Evolutionary conservation across 2,113 vertebrate genomes (phyloP).

Genomic region (Notothenia rossii): DNA sequence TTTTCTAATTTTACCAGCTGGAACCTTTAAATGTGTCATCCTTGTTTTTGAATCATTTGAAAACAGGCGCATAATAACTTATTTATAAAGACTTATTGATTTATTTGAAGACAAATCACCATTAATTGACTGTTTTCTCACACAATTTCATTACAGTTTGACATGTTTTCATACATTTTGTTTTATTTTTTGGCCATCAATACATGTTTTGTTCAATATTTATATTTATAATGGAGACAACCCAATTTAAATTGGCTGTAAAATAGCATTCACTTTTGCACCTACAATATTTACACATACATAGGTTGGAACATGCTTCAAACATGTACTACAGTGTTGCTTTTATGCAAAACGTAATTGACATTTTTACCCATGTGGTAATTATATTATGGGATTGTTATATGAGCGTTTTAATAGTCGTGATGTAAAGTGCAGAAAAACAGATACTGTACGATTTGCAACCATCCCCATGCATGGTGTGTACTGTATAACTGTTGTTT

Average conservation of each 20-base stretch:
- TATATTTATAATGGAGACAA: not conserved
- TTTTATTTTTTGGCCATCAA: not conserved
- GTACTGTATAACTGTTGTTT: constrained; percentile 23
- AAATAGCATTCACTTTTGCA: not conserved
- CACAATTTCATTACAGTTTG: not conserved
- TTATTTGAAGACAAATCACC: not conserved
- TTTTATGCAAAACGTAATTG: too few relatives aligned
- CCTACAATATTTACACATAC: not conserved
- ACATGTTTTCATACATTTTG: not conserved
- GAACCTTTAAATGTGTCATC: not conserved
- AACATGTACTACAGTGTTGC: not conserved
- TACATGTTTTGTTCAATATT: not conserved
- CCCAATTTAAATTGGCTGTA: not conserved
- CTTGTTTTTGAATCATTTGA: not conserved
- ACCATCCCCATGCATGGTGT: constrained; percentile 5
- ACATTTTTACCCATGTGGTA: not conserved
- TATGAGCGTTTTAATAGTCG: not conserved
- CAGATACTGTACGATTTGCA: not conserved
- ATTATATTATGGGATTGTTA: not conserved
- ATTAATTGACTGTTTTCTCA: too few relatives aligned
- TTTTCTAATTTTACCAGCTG: not conserved
- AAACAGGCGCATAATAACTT: not conserved
- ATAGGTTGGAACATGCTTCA: not conserved
- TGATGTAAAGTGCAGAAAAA: not conserved
- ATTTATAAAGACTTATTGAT: not conserved